phyloP scores from a whole-genome alignment of 2,888 invertebrate species.

The Dicyrtomina minuta region DNA sequence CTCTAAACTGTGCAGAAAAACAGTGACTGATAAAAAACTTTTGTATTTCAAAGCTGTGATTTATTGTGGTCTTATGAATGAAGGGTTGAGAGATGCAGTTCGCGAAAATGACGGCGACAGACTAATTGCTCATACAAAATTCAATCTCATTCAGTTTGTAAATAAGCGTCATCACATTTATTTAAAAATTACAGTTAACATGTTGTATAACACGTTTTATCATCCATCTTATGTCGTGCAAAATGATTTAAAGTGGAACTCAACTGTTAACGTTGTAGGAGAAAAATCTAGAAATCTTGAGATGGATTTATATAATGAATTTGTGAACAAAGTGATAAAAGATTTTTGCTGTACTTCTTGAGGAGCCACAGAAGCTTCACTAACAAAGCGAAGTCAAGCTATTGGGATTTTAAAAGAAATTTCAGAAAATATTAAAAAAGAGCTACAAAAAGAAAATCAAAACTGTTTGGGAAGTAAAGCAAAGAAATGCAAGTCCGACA shows the following conservation, averaged over 20 bases:
- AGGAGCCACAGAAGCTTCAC: background rate
- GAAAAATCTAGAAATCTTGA: conserved; percentile 3
- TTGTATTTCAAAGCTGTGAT: conserved; percentile 1
- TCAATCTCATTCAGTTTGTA: background rate
- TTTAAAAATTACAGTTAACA: conserved; percentile 2
- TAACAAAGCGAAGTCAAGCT: background rate
- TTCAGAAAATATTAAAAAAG: background rate
- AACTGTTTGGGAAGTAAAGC: too few relatives aligned
- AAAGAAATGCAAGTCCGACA: too few relatives aligned
- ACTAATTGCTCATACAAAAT: background rate
- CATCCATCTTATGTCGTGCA: too few relatives aligned
- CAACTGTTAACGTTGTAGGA: too few relatives aligned
- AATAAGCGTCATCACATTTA: conserved; percentile 4
- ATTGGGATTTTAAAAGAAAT: background rate
- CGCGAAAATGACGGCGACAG: conserved; percentile 13
- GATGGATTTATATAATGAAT: too few relatives aligned
- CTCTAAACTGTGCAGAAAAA: background rate
- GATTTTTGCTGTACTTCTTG: background rate
- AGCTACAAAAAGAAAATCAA: background rate
- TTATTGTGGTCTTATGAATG: background rate
- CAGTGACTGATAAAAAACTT: background rate
- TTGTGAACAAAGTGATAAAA: conserved; percentile 2
- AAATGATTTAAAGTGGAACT: too few relatives aligned
- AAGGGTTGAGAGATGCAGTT: conserved; percentile 7
- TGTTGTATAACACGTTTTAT: conserved; percentile 1